phyloP scores from a whole-genome alignment of 2,113 vertebrate genomes.

The Brienomyrus brachyistius region DNA sequence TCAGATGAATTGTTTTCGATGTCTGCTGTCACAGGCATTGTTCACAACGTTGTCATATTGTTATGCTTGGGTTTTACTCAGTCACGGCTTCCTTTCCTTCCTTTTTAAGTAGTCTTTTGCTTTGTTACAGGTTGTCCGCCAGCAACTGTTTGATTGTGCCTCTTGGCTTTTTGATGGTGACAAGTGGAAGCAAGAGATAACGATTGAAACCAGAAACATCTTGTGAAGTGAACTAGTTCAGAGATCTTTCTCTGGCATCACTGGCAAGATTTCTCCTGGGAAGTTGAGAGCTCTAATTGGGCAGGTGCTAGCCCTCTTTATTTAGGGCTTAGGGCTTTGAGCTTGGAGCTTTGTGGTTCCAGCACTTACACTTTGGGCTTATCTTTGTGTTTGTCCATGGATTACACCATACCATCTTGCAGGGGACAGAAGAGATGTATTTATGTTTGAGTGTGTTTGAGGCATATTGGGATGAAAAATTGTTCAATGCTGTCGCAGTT shows the following conservation, averaged over 20 bases:
- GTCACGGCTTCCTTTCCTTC: neutral
- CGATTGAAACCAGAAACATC: neutral
- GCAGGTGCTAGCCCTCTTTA: neutral
- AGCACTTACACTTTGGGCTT: neutral
- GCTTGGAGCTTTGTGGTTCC: neutral
- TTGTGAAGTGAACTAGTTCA: constrained; percentile 37
- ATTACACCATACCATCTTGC: neutral
- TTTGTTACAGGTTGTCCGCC: neutral
- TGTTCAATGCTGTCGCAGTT: neutral
- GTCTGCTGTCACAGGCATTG: neutral
- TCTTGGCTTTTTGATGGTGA: neutral
- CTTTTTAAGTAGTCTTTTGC: neutral
- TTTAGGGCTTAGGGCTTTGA: neutral
- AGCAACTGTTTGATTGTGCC: neutral
- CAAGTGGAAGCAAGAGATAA: neutral
- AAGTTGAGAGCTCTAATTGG: neutral
- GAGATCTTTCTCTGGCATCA: neutral
- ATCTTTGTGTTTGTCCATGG: neutral
- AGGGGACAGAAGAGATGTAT: neutral
- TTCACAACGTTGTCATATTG: neutral
- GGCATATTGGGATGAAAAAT: neutral
- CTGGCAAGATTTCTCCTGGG: neutral
- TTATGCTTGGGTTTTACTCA: neutral
- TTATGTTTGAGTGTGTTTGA: neutral
- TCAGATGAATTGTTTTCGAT: neutral